Evolutionary conservation across 2,888 invertebrate species (phyloP).

Genomic region (Myopa tessellatipennis): DNA sequence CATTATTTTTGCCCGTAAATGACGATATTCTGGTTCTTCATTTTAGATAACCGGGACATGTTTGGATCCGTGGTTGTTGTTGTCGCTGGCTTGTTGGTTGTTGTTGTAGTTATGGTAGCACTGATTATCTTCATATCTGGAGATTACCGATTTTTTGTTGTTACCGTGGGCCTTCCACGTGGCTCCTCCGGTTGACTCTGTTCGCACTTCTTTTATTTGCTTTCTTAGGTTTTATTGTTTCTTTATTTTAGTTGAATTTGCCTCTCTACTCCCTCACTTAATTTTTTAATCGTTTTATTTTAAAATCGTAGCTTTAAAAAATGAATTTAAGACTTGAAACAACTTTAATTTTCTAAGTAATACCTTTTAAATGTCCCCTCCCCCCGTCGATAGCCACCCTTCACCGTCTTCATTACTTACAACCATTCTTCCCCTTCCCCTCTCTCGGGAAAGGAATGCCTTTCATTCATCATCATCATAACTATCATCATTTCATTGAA

Average conservation of each 20-base stretch:
- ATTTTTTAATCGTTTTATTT: too few species aligned
- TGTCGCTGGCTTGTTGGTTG: constrained; percentile 29
- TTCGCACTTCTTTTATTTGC: not conserved
- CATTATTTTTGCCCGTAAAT: constrained; percentile 40
- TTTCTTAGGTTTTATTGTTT: not conserved
- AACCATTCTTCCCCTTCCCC: not conserved
- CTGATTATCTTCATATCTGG: constrained; percentile 34
- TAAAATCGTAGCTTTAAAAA: too few species aligned
- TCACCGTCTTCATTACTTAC: too few species aligned
- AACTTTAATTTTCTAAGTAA: too few species aligned
- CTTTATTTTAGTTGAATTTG: not conserved
- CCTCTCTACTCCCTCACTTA: too few species aligned
- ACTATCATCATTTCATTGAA: not conserved
- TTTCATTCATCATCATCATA: not conserved
- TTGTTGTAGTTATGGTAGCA: constrained; percentile 11
- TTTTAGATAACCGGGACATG: too few species aligned
- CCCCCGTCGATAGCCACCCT: too few species aligned
- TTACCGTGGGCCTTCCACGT: constrained; percentile 28
- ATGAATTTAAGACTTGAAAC: not conserved
- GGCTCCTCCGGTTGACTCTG: constrained; percentile 20
- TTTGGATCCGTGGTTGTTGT: constrained; percentile 21
- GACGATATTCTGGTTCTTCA: constrained; percentile 31
- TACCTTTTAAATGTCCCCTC: too few species aligned
- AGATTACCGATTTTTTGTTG: constrained; percentile 34
- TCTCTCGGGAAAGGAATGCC: not conserved